A percentile compares a stretch with the other conserved stretches of the same genome.
phyloP scores from a whole-genome alignment of 1,140 invertebrate genomes.

The Drosophila guanche region DNA sequence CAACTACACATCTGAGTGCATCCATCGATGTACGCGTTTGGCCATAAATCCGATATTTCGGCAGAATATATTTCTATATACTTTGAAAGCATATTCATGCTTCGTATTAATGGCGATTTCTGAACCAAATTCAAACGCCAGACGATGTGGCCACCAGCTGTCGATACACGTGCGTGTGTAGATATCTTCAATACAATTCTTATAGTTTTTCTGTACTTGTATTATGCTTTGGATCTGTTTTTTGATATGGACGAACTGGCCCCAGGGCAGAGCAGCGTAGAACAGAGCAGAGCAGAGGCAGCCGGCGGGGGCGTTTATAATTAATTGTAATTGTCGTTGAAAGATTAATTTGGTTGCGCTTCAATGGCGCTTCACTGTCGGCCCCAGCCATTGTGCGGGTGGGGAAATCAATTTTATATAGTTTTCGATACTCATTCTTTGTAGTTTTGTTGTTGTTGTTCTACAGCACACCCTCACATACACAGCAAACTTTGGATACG shows the following conservation, averaged over 20 bases:
- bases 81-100: slow-evolving; percentile 43
- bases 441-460: slow-evolving; percentile 12
- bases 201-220: slow-evolving; percentile 5
- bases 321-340: slow-evolving; percentile 82
- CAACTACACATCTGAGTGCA: too few relatives aligned
- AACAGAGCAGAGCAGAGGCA: background rate
- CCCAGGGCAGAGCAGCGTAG: slow-evolving; percentile 11
- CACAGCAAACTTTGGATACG: background rate
- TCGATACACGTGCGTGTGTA: too few relatives aligned
- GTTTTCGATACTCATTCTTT: slow-evolving; percentile 42
- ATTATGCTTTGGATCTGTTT: slow-evolving; percentile 1
- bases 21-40: too few relatives aligned
- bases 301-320: slow-evolving; percentile 76
- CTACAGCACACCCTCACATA: slow-evolving; percentile 20
- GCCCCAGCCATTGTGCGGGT: slow-evolving; percentile 64
- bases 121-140: slow-evolving; percentile 53
- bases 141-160: slow-evolving; percentile 65
- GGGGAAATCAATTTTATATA: slow-evolving; percentile 79
- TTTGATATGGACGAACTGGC: slow-evolving; percentile 52
- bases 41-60: too few relatives aligned
- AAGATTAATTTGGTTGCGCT: slow-evolving; percentile 82
- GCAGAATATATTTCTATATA: background rate
- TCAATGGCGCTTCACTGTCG: slow-evolving; percentile 81
- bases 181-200: slow-evolving; percentile 36
- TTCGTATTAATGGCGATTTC: slow-evolving; percentile 16